A percentile compares a stretch with the other conserved stretches of the same genome.
Conservation (phyloP, 2,797 vertebrate genomes). For the Hephaestus fuliginosus region DNA sequence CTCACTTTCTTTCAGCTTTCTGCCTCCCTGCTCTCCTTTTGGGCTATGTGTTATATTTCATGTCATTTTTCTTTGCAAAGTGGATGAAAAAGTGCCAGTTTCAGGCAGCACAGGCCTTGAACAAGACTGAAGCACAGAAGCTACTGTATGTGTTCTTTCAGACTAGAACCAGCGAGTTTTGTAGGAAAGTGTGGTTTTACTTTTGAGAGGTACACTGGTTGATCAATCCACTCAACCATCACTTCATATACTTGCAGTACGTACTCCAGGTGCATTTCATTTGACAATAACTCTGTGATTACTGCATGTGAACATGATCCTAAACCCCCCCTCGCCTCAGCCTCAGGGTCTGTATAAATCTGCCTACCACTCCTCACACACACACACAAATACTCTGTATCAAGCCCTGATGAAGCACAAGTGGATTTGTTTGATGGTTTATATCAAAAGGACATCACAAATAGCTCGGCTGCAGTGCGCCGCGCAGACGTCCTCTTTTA, state of each 20-base stretch:
- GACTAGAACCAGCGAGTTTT: background rate
- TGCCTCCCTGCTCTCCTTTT: background rate
- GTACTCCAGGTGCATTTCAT: background rate
- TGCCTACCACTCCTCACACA: constrained; percentile 5
- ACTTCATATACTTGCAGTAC: background rate
- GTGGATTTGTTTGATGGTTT: constrained; percentile 62
- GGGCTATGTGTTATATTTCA: background rate
- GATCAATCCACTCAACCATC: background rate
- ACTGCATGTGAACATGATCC: background rate
- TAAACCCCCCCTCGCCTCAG: background rate
- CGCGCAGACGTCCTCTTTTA: constrained; percentile 22
- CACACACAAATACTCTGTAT: constrained; percentile 10
- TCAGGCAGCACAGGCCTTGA: background rate
- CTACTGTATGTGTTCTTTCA: background rate
- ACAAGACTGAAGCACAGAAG: background rate
- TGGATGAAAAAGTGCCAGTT: background rate
- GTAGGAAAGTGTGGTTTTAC: background rate
- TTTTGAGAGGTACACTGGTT: background rate
- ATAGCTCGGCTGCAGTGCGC: constrained; percentile 10
- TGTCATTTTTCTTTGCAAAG: background rate
- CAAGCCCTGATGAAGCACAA: constrained; percentile 45
- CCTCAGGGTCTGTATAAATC: constrained; percentile 14
- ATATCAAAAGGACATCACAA: constrained; percentile 61
- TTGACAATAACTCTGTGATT: background rate
- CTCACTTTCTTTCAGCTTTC: background rate